These are phyloP conservation scores for Cygnus buccinator DNA, from an alignment of 2,113 vertebrate species.

Conservation along the genomic window DNA sequence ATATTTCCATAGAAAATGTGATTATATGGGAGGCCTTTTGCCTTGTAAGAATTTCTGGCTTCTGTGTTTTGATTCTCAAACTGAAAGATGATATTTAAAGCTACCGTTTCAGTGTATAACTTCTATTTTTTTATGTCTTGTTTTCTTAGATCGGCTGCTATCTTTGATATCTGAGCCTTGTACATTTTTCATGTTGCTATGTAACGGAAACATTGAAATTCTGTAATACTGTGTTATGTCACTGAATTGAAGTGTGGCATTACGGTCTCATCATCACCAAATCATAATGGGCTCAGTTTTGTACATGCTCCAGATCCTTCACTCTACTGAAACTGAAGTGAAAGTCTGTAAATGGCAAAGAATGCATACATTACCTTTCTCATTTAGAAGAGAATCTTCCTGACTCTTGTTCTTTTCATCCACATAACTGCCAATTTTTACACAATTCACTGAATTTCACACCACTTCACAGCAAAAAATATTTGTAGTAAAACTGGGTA, in stretches of 20 bases:
- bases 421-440: neutral
- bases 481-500: neutral
- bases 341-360: neutral
- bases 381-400: neutral
- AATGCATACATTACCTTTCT: neutral
- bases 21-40: neutral
- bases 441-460: neutral
- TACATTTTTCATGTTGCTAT: neutral
- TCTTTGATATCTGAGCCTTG: neutral
- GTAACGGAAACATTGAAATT: neutral
- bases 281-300: neutral
- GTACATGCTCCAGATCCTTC: neutral
- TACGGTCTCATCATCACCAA: neutral
- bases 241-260: neutral
- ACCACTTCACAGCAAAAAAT: neutral
- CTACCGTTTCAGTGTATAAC: neutral
- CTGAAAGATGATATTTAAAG: neutral
- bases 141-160: neutral
- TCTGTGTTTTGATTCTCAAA: neutral
- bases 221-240: neutral
- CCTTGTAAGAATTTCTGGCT: neutral
- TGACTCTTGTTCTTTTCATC: neutral
- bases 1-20: neutral
- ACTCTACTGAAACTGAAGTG: neutral
- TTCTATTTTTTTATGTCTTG: neutral